Conservation (phyloP, 2,113 vertebrate genomes). For the Abramis brama region DNA sequence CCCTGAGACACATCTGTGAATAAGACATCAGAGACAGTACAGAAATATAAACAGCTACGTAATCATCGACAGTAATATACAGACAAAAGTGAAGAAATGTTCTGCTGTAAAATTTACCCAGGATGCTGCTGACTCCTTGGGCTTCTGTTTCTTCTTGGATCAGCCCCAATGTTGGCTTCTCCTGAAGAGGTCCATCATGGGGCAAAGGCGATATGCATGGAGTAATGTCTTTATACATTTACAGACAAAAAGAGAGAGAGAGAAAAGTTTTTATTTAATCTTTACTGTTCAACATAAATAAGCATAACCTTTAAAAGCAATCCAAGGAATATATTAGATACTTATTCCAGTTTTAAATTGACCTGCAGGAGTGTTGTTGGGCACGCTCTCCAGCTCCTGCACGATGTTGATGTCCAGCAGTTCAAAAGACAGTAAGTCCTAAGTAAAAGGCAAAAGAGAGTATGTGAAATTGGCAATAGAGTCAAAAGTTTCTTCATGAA, state of each 20-base stretch:
- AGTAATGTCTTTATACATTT: conserved; percentile 82
- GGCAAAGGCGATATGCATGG: conserved; percentile 91
- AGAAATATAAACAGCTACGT: neutral
- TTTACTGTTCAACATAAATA: neutral
- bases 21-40: neutral
- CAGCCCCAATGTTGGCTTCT: conserved; percentile 84
- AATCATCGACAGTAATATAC: neutral
- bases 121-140: conserved; percentile 76
- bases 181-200: conserved; percentile 82
- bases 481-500: neutral
- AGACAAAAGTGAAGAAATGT: neutral
- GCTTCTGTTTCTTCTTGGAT: conserved; percentile 88
- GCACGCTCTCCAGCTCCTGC: conserved; percentile 93
- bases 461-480: neutral
- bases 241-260: neutral
- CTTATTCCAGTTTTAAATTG: conserved; percentile 48
- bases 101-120: conserved; percentile 74
- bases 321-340: neutral
- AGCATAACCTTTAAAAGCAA: neutral
- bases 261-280: neutral
- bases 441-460: conserved; percentile 13
- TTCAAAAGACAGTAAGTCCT: conserved; percentile 97
- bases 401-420: conserved; percentile 97
- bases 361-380: conserved; percentile 94
- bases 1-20: conserved; percentile 62